A percentile compares a stretch with the other conserved stretches of the same genome.
These are phyloP conservation scores for Noturus placidus DNA, from an alignment of 2,113 vertebrate genomes.

Conservation along the genomic window DNA sequence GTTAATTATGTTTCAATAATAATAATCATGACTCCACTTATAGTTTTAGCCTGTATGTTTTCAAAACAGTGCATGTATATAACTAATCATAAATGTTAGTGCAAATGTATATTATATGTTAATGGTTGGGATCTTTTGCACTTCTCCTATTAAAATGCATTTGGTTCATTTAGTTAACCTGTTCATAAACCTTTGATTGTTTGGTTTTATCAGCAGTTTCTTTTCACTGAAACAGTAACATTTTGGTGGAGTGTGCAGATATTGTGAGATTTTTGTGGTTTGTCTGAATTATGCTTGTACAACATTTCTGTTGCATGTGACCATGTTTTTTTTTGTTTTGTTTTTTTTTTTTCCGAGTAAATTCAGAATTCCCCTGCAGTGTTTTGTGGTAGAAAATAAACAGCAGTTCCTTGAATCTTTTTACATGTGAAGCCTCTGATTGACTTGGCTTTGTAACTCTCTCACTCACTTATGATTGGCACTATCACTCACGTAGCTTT, in stretches of 20 bases:
- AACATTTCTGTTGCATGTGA: constrained; percentile 23
- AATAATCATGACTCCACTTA: not conserved
- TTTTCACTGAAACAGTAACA: not conserved
- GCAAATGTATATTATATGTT: not conserved
- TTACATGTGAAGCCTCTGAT: not conserved
- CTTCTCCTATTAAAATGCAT: not conserved
- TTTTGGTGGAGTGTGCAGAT: not conserved
- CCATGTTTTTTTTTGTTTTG: constrained; percentile 5
- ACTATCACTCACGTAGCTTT: not conserved
- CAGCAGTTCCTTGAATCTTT: constrained; percentile 38
- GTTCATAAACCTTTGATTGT: not conserved
- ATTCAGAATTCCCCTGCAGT: constrained; percentile 39
- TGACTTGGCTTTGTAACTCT: not conserved
- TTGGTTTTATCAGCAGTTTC: constrained; percentile 15
- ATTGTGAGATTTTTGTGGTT: constrained; percentile 19
- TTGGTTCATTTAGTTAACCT: not conserved
- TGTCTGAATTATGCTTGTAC: constrained; percentile 25
- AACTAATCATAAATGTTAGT: not conserved
- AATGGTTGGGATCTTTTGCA: not conserved
- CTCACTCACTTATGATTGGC: not conserved
- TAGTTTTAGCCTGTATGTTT: not conserved
- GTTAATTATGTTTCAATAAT: not conserved
- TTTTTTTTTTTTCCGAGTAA: constrained; percentile 18
- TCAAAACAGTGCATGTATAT: not conserved
- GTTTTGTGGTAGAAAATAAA: constrained; percentile 19